phyloP scores from a whole-genome alignment of 2,888 invertebrate genomes.

The Odontomyia ornata region DNA sequence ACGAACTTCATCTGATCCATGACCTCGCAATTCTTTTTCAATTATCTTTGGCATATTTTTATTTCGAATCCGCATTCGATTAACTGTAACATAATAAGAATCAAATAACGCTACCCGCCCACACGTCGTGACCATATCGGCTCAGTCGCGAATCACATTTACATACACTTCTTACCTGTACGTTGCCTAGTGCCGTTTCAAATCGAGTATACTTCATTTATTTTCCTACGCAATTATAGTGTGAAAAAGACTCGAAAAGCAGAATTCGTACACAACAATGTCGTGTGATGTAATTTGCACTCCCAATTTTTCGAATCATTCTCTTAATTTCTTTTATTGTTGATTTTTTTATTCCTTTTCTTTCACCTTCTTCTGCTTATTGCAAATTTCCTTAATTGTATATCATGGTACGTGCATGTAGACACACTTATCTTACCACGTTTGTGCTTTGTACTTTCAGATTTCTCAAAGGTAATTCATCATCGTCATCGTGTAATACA shows the following conservation, averaged over 20 bases:
- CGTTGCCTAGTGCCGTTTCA: not conserved
- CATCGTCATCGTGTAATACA: conserved; percentile 51
- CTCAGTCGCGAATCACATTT: not conserved
- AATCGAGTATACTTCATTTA: conserved; percentile 21
- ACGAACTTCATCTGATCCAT: not conserved
- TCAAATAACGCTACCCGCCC: conserved; percentile 15
- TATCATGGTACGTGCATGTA: not conserved
- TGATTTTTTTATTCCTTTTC: not conserved
- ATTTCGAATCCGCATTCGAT: not conserved
- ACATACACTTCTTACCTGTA: not conserved
- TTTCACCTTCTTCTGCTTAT: too few relatives aligned
- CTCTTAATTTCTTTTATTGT: not conserved
- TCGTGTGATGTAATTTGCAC: conserved; percentile 9
- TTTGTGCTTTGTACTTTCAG: conserved; percentile 45
- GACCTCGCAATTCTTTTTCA: not conserved
- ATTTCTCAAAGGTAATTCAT: conserved; percentile 49
- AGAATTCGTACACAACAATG: not conserved
- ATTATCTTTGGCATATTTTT: not conserved
- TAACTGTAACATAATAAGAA: conserved; percentile 7
- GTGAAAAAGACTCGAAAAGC: conserved; percentile 19
- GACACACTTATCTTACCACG: conserved; percentile 1
- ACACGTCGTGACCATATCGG: not conserved
- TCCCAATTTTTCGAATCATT: not conserved
- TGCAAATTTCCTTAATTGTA: conserved; percentile 19
- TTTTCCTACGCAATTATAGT: not conserved